Evolutionary conservation across 2,888 invertebrate genomes (phyloP).

Genomic region (Odontothrips loti): DNA sequence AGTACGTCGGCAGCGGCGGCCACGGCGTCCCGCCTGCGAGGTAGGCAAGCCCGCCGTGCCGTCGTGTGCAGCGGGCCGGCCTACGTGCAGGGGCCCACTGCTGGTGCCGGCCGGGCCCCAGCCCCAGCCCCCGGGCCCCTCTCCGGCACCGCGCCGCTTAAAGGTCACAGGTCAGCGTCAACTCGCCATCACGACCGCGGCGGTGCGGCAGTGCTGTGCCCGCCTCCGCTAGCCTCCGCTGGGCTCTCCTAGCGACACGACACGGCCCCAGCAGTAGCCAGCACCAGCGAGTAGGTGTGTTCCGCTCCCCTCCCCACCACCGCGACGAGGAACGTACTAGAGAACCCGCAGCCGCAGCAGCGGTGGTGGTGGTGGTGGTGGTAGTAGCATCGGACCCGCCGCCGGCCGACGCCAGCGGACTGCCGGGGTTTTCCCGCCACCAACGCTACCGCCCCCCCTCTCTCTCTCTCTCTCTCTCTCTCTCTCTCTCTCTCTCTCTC

Average conservation of each 20-base stretch:
- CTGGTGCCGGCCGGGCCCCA: not conserved
- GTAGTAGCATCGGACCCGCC: not conserved
- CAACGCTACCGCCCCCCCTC: not conserved
- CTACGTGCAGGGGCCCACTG: too few relatives aligned
- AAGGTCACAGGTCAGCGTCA: not conserved
- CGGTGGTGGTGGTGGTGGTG: not conserved
- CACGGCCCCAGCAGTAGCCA: not conserved
- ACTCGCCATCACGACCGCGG: not conserved
- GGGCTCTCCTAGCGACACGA: not conserved
- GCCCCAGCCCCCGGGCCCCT: not conserved
- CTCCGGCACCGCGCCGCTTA: too few relatives aligned
- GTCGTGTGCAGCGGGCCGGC: too few relatives aligned
- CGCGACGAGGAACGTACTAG: too few relatives aligned
- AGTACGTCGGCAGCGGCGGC: too few relatives aligned
- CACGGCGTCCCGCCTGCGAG: too few relatives aligned
- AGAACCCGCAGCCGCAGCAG: not conserved
- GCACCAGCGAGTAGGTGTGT: not conserved
- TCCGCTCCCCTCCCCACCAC: not conserved
- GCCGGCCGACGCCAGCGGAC: not conserved
- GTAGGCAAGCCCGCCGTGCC: too few relatives aligned
- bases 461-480: not conserved
- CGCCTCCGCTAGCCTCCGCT: too few relatives aligned
- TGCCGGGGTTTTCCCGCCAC: constrained; percentile 15
- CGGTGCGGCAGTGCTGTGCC: not conserved
- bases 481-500: not conserved